Base-by-base conservation (phyloP, 2,797 vertebrate species). In the Pelodytes ibericus region DNA sequence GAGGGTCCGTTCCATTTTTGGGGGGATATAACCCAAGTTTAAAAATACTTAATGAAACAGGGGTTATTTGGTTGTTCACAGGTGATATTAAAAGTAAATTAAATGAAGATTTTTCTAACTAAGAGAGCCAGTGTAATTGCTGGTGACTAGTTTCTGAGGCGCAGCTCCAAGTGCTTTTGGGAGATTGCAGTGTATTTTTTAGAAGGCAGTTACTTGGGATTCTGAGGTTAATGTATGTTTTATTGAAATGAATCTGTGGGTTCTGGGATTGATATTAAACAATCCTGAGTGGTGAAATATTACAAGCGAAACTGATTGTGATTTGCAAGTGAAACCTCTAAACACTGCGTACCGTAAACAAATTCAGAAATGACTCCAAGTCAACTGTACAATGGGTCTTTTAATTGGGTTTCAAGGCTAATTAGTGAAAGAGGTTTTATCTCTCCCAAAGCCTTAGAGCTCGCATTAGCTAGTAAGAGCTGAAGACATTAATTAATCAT, bases 351-450 rank as follows among this genome's bases (percentile, higher is more conserved):
- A 64, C 61, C 49, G 75, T 59, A 72, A 77, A 72, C 75, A 72
- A 53, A 72, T 78, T 61, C 70, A 72, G 76, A 78, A 78, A 72
- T 72, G 59, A 57, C 76, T 78, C 76, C 76, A 72, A 78, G 63
- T 71, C 57, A 56, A 53, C 70, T 78, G 62, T 39, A 78, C 76
- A 78, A 62, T 68, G 70, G 70, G 72, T 78, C 76, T 78, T 78
- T 72, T 78, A 78, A 78, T 78, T 78, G 76, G 76, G 76, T 72
- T 78, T 78, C 70, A 78, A 65, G 76, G 76, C 76, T 72, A 78
- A 78, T 78, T 78, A 78, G 76, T 51, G 76, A 72, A 72, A 78
- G 69, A 78, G 76, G 76, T 78, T 78, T 78, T 78, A 78, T 78
- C 76, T 78, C 70, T 78, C 39, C 33, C 76, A 60, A 72, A 78